Evolutionary conservation across 2,797 vertebrate species (phyloP), one percentile per base, ranked within the genome.

Genomic region (Fundulus diaphanus): DNA sequence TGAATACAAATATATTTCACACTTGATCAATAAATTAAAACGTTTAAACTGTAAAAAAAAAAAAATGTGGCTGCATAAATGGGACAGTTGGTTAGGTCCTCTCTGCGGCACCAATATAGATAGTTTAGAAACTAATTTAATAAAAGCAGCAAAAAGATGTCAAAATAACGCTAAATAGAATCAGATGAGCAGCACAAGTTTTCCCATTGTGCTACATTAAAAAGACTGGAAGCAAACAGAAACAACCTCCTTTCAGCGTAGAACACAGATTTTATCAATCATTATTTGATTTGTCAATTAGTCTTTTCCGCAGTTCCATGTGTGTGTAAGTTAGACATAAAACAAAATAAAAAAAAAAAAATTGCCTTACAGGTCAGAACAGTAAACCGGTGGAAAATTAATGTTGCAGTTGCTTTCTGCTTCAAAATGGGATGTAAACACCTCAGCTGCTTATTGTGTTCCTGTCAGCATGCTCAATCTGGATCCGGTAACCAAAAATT

Each of bases 401-500:
- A 2, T 40, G 9, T 37, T 46, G 20, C 33, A 72, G 72, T 35
- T 80, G 29, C 73, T 86, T 63, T 71, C 9, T 27, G 42, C 16
- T 74, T 66, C 24, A 44, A n/a, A 74, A 78, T 61, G 15, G 51
- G 63, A 84, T 37, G 40, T 40, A 82, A 73, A 73, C 63, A 52
- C 74, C 46, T 27, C 24, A 44, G 44, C 61, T 70, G 56, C 65
- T 80, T 52, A 72, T 68, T 73, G 69, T 77, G 29, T 63, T 75
- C 57, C 16, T 15, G 49, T 73, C 74, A 77, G 48, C 16, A 73
- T 57, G 20, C 31, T 67, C 77, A 79, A 57, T 49, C 70, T 80
- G 72, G 48, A 15, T 80, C 78, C 68, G 81, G 83, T 81, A 82
- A 81, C 51, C 37, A 65, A 66, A 59, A 77, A 83, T 76, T 37